Conservation (phyloP, 2,113 vertebrate genomes). For the Ceyx melanurus region DNA sequence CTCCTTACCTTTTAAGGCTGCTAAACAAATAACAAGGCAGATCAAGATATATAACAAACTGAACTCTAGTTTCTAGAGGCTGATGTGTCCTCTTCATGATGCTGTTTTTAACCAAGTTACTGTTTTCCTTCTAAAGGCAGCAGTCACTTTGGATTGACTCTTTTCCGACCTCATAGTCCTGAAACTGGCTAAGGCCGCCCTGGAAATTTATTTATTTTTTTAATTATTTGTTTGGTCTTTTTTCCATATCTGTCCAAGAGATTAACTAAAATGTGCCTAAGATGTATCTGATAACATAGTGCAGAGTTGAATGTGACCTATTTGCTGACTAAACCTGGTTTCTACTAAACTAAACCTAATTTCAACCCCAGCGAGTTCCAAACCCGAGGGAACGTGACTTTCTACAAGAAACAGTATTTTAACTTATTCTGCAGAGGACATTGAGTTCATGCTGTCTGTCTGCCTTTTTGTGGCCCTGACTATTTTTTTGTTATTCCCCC, state of each 20-base stretch:
- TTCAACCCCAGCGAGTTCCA: background rate
- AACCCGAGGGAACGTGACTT: background rate
- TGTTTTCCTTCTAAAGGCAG: conserved; percentile 17
- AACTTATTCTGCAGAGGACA: background rate
- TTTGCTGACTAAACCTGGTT: background rate
- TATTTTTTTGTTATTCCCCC: background rate
- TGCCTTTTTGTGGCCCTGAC: conserved; percentile 11
- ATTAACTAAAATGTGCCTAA: conserved; percentile 25
- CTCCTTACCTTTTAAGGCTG: conserved; percentile 11
- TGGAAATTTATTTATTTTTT: background rate
- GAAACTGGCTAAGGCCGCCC: background rate
- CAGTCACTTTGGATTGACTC: background rate
- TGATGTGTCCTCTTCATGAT: background rate
- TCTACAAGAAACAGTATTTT: background rate
- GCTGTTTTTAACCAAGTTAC: conserved; percentile 8
- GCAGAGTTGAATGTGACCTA: background rate
- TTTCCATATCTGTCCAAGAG: background rate
- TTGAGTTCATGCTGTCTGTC: conserved; percentile 20
- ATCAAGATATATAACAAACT: background rate
- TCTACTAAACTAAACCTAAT: background rate
- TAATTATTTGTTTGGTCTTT: background rate
- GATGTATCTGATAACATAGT: background rate
- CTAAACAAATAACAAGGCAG: conserved; percentile 2
- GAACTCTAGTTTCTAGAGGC: background rate
- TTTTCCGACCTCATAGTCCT: background rate